Evolutionary conservation across 1,140 invertebrate genomes (phyloP).

Genomic region (Hesperophylax magnus): DNA sequence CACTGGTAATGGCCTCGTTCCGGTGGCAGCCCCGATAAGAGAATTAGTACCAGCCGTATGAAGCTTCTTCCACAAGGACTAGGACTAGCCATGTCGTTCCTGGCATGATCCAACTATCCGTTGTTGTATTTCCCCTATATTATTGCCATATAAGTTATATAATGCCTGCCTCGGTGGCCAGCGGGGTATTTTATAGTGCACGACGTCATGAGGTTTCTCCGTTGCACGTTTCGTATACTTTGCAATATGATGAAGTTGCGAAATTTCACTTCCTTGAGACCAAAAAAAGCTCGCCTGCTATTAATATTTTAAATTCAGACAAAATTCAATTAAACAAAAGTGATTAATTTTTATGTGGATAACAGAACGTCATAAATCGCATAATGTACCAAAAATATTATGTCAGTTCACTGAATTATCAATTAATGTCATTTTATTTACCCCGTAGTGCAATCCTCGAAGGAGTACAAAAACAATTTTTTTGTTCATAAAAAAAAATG

Average conservation of each 20-base stretch:
- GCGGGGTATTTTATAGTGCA: slow-evolving; percentile 27
- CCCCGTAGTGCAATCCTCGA: too few relatives aligned
- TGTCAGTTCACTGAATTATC: too few relatives aligned
- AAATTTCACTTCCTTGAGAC: background rate
- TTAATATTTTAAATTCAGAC: too few relatives aligned
- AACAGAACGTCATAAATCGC: too few relatives aligned
- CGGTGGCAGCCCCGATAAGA: background rate
- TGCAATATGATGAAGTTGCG: slow-evolving; percentile 8
- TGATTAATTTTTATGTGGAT: too few relatives aligned
- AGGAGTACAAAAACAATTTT: too few relatives aligned
- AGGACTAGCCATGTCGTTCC: background rate
- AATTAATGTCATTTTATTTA: too few relatives aligned
- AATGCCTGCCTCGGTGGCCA: background rate
- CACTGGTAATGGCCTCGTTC: slow-evolving; percentile 5
- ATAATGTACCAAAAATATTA: too few relatives aligned
- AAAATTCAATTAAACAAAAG: too few relatives aligned
- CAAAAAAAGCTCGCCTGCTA: too few relatives aligned
- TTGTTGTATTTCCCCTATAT: slow-evolving; percentile 2
- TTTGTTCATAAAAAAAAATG: too few relatives aligned
- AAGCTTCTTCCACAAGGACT: background rate
- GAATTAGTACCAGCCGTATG: background rate
- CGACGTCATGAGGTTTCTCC: slow-evolving; percentile 5
- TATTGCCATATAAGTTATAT: slow-evolving; percentile 29
- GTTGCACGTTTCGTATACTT: background rate
- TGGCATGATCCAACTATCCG: slow-evolving; percentile 20